Base-by-base conservation (phyloP, 2,113 vertebrate genomes). In the Prunella himalayana region DNA sequence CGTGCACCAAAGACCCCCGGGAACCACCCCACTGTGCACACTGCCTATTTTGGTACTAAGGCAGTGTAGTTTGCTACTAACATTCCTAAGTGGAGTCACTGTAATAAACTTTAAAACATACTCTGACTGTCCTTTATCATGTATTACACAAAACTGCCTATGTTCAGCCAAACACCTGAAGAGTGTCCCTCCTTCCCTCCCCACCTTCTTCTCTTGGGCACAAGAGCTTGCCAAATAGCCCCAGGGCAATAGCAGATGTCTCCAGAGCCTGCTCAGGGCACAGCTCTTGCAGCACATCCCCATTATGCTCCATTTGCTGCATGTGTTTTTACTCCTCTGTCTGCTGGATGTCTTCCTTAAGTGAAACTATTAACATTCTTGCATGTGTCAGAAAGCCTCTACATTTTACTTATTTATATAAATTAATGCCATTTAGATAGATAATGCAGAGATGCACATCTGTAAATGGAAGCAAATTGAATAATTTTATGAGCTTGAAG, bases 1-100 rank as follows among this genome's bases (percentile, higher is more conserved):
- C 0, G 1, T 2, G 21, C 25, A 11, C 9, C 17, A 1, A 9
- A 18, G 60, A 42, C 30, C 23, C 39, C 4, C 0, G 0, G 35
- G n/a, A 4, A 7, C 33, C 21, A 7, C 4, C 8, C 18, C 21
- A 7, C 30, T 3, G 0, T 1, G 5, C 13, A 24, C 41, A 2
- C 10, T 4, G 49, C 35, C 23, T 37, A 0, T 6, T 49, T 37
- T 13, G 10, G 17, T 42, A 8, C 15, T 39, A 51, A 51, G 19
- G 49, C 19, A 42, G 37, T 37, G 37, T 37, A 37, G 37, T 37
- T 37, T 37, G 37, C 8, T 37, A 37, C 37, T 37, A 37, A 10
- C 57, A 51, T 79, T 45, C 39, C 47, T 76, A 54, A 30, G 18
- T 25, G 4, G 4, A 17, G 6, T 8, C 47, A 37, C 20, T 12